Evolutionary conservation across 2,888 invertebrate species (phyloP), one percentile per base, ranked within the genome.

Genomic region (Ichneumoninae sp.): DNA sequence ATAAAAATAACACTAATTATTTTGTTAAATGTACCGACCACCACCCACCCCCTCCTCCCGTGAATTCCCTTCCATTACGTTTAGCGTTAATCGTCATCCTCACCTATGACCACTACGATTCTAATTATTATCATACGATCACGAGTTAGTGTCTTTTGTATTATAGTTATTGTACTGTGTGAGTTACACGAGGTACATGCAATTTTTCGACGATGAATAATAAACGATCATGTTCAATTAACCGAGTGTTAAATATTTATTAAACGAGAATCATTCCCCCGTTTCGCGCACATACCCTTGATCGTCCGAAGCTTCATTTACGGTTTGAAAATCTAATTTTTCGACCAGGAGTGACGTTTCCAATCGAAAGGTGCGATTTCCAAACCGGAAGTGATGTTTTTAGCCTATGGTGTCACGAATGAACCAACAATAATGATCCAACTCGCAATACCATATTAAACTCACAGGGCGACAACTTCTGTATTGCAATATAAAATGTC

Each of bases 151-250:
- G 89, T 91, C 89, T 92, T 92, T 92, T 92, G 92, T 92, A 92
- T 91, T 88, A 92, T 91, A 92, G 90, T 91, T 91, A 91, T 89
- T 91, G 89, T 90, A 90, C 88, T 89, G 83, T 91, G 89, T 91
- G 89, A 92, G 89, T 92, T 91, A 90, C 90, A 88, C 44, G 44
- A 89, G 86, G 88, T 91, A 91, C 88, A 89, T 90, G 91, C 91
- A 92, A 91, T 92, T 91, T 86, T 91, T 90, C 89, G 90, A 91
- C 90, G 90, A 92, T 90, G 89, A 92, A 92, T 92, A 92, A 92
- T 92, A 92, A 92, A 88, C 91, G 89, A 92, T 91, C 90, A 91
- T 92, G 92, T 92, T 92, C 91, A 92, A 89, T 89, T 86, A 86
- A 87, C 22, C 26, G 8, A 83, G 40, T 62, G 65, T 10, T 26